These are phyloP conservation scores for Ochropleura plecta DNA, from an alignment of 2,888 invertebrate species.

Conservation along the genomic window DNA sequence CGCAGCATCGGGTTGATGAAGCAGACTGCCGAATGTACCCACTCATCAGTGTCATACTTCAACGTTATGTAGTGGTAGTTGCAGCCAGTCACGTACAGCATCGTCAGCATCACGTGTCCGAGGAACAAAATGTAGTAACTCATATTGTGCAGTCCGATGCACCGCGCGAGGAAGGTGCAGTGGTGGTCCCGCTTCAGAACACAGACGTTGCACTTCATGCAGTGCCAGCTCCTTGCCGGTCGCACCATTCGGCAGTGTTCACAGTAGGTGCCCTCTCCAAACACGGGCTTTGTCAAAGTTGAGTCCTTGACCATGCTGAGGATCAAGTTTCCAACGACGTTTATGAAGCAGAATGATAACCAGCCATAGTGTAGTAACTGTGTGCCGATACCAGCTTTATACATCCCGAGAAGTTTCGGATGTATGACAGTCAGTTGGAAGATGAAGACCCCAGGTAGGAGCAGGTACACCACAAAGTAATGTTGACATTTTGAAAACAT, in stretches of 20 bases:
- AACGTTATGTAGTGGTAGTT: slow-evolving; percentile 92
- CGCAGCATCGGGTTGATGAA: slow-evolving; percentile 75
- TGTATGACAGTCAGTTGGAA: slow-evolving; percentile 77
- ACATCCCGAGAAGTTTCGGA: slow-evolving; percentile 69
- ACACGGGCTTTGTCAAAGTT: slow-evolving; percentile 60
- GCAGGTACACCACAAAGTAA: slow-evolving; percentile 68
- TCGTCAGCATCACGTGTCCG: slow-evolving; percentile 92
- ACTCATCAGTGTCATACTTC: slow-evolving; percentile 69
- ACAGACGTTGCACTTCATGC: slow-evolving; percentile 94
- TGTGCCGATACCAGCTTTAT: slow-evolving; percentile 67
- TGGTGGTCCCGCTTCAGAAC: slow-evolving; percentile 96
- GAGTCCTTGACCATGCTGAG: slow-evolving; percentile 76
- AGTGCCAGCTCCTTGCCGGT: slow-evolving; percentile 96
- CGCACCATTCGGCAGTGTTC: slow-evolving; percentile 92
- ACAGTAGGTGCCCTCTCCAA: slow-evolving; percentile 90
- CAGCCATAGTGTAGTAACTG: slow-evolving; percentile 72
- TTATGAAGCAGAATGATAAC: slow-evolving; percentile 75
- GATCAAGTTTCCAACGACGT: slow-evolving; percentile 80
- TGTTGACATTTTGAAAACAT: slow-evolving; percentile 68
- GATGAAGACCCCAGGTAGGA: slow-evolving; percentile 76
- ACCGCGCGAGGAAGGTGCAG: slow-evolving; percentile 95
- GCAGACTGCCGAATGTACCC: slow-evolving; percentile 67
- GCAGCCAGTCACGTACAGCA: slow-evolving; percentile 92
- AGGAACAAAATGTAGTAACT: slow-evolving; percentile 95
- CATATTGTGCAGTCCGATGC: slow-evolving; percentile 95